Conservation (phyloP, 2,888 invertebrate species). For the Caenorhabditis afra region DNA sequence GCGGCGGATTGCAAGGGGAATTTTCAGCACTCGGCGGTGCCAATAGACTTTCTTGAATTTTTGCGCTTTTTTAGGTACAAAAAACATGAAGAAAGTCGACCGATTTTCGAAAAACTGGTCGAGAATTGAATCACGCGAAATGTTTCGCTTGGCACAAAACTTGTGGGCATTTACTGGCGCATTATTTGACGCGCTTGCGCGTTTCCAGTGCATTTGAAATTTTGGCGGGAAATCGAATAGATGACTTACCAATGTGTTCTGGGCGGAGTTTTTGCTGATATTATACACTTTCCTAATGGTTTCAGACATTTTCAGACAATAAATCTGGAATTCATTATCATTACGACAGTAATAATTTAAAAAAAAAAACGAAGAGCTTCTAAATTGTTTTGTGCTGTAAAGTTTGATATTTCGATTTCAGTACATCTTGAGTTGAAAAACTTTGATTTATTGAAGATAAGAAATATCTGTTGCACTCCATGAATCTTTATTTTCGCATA, state of each 20-base stretch:
- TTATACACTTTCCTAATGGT: background rate
- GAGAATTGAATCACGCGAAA: slow-evolving; percentile 45
- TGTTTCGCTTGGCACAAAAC: slow-evolving; percentile 30
- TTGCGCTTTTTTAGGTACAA: background rate
- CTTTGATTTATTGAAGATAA: background rate
- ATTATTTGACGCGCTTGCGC: slow-evolving; percentile 22
- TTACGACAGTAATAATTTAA: too few species aligned
- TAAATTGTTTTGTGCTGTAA: background rate
- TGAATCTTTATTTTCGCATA: background rate
- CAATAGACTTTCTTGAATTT: background rate
- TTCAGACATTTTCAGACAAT: background rate
- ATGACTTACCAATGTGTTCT: slow-evolving; percentile 18
- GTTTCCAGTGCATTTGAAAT: slow-evolving; percentile 19
- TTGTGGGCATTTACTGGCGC: slow-evolving; percentile 17
- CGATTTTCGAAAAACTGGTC: slow-evolving; percentile 5
- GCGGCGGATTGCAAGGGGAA: background rate
- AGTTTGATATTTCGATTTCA: background rate
- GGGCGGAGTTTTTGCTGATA: background rate
- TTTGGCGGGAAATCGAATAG: slow-evolving; percentile 25
- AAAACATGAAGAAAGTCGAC: slow-evolving; percentile 11
- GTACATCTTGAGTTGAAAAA: slow-evolving; percentile 15
- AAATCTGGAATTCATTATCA: background rate
- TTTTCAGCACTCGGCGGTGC: background rate
- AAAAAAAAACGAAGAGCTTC: too few species aligned
- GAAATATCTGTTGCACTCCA: background rate